Base-by-base conservation (phyloP, 2,797 vertebrate genomes). In the Kryptopterus vitreolus region DNA sequence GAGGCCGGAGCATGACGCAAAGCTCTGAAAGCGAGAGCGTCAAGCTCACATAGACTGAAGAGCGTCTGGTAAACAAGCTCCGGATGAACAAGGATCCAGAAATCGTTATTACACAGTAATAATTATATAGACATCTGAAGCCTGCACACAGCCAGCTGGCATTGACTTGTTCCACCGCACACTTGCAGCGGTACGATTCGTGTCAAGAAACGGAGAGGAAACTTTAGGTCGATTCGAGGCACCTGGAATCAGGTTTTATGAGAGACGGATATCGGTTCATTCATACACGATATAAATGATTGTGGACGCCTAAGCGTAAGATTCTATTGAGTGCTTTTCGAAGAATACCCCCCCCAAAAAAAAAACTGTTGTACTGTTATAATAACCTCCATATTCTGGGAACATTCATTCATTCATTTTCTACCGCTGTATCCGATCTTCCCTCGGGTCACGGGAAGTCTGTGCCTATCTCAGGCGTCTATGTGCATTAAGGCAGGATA, bases 1-100 rank as follows among this genome's bases (percentile, higher is more conserved):
- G 55, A 35, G 35, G 63, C 33, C 57, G 46, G 74, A 73, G 35
- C 74, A 83, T 86, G 85, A 85, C 70, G 77, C 80, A 85, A 84
- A 86, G 66, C 43, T 31, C 69, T 82, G 77, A 85, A 86, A 86
- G 77, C 4, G 61, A 77, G 74, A 83, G 57, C 71, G 68, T 70
- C 69, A 69, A n/a, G 57, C 62, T 66, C 48, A 52, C 73, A 65
- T 68, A 78, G 79, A 80, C 63, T 75, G 76, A 52, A 77, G 61
- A 58, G 66, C 20, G 33, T 61, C 38, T n/a, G 26, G 69, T 85
- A 86, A 81, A 85, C 79, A 83, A 73, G 48, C 52, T 33, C 1
- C 22, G 61, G 71, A 83, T 68, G 68, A 81, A 74, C 22, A 24
- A 65, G 70, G 33, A 48, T 71, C 74, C 66, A 72, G 80, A 77